These are phyloP conservation scores for Telmatochromis brachygnathus DNA, from an alignment of 2,113 vertebrate genomes.

Conservation along the genomic window DNA sequence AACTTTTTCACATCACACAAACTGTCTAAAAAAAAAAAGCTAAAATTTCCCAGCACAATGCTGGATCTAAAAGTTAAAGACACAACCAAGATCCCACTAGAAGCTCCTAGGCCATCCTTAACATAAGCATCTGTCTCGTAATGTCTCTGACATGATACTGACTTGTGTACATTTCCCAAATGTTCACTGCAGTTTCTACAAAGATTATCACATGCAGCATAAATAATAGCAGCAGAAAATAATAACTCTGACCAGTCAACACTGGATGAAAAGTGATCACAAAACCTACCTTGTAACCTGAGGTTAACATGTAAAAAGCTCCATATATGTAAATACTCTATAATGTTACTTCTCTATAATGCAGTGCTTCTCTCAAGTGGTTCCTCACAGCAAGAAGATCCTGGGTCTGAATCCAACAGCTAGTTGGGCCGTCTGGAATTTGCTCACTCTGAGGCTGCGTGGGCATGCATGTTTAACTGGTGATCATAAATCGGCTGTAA, in stretches of 20 bases:
- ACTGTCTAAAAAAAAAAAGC: not conserved
- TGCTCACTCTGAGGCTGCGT: not conserved
- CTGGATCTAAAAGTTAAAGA: not conserved
- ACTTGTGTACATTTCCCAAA: not conserved
- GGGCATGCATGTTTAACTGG: not conserved
- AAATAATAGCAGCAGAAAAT: no score
- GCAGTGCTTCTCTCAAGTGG: not conserved
- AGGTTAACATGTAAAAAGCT: not conserved
- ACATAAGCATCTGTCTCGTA: not conserved
- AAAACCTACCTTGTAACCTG: not conserved
- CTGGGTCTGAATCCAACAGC: not conserved
- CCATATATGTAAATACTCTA: not conserved
- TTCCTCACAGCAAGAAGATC: not conserved
- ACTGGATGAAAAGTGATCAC: not conserved
- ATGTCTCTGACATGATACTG: not conserved
- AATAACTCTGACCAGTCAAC: not conserved
- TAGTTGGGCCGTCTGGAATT: not conserved
- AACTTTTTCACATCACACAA: not conserved
- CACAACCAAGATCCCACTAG: not conserved
- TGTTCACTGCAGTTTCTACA: not conserved
- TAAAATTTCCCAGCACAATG: not conserved
- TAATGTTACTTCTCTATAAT: not conserved
- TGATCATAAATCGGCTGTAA: not conserved
- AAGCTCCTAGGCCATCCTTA: not conserved
- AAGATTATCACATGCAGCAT: not conserved